Evolutionary conservation across 2,888 invertebrate genomes (phyloP), one percentile per base, ranked within the genome.

Genomic region (Augochlorella aurata): DNA sequence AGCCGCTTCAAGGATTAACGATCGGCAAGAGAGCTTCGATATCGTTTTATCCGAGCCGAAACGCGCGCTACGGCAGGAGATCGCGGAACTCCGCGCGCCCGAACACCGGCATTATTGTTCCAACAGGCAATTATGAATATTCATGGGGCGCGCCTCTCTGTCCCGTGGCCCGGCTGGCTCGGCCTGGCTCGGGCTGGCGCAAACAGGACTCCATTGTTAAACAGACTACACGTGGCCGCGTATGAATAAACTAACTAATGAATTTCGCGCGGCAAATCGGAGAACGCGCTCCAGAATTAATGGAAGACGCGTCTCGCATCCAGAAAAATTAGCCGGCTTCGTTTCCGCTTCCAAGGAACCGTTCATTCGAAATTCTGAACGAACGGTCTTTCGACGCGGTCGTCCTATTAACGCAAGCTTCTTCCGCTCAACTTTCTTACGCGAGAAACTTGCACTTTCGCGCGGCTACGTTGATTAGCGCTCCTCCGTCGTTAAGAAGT

Each of bases 201-300:
- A 24, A 58, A 58, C 58, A 24, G 14, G 24, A 24, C 14, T 14
- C 58, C 58, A 58, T 58, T 58, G 58, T 58, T 58, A 24, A 58
- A 58, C 58, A 58, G 58, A 21, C 58, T 58, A 58, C 58, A 58
- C 58, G 58, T 58, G 58, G 38, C 44, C 18, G 65, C 47, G 66
- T 66, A 66, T 66, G n/a, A 45, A 58, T 58, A 58, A 58, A 58
- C 58, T 58, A 58, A 58, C 58, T 10, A 58, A 58, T 58, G 58
- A 58, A 58, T 58, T 58, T 58, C 58, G 5, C 24, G 58, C 14
- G 58, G 14, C 21, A 14, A 58, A 12, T 58, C 58, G 58, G 24
- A 7, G 24, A 7, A 58, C 24, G 58, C 24, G 58, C 10, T 24
- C 24, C 2, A 1, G 58, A 58, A 58, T 58, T 58, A 21, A 58